phyloP scores from a whole-genome alignment of 1,140 invertebrate species.

The Drosophila equinoxialis region DNA sequence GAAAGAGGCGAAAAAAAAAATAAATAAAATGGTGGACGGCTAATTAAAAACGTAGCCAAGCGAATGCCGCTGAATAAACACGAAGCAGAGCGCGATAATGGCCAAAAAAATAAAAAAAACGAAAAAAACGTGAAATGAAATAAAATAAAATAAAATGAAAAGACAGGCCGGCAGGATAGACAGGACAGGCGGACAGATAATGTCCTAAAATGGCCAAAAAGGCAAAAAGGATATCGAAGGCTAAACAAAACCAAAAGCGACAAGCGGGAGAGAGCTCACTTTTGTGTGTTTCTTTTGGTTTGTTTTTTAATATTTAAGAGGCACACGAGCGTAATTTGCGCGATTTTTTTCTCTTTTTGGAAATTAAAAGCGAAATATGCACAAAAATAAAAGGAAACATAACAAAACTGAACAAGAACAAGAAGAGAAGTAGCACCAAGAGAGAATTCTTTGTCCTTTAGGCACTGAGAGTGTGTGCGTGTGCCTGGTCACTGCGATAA shows the following conservation, averaged over 20 bases:
- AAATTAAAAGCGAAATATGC: conserved; percentile 65
- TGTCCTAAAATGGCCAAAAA: conserved; percentile 55
- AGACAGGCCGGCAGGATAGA: conserved; percentile 29
- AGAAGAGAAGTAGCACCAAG: background rate
- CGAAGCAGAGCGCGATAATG: conserved; percentile 48
- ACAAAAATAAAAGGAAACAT: conserved; percentile 41
- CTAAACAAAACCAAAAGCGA: conserved; percentile 29
- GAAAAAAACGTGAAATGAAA: conserved; percentile 22
- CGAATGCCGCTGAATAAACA: conserved; percentile 67
- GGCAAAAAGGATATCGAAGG: conserved; percentile 47
- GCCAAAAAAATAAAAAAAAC: conserved; percentile 28
- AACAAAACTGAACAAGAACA: conserved; percentile 1
- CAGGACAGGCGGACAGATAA: conserved; percentile 32
- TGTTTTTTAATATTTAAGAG: conserved; percentile 48
- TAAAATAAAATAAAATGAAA: conserved; percentile 40
- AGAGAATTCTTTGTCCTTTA: conserved; percentile 37
- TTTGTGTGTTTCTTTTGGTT: conserved; percentile 8
- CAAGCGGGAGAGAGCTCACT: background rate
- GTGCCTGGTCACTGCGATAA: conserved; percentile 42
- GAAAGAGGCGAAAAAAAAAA: background rate
- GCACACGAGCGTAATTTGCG: conserved; percentile 67
- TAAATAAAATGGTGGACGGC: conserved; percentile 49
- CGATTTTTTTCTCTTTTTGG: conserved; percentile 35
- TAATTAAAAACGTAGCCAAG: conserved; percentile 70
- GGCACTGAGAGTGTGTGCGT: conserved; percentile 11